These are phyloP conservation scores for Drosophila vallismaia DNA, from an alignment of 2,888 invertebrate genomes.

Conservation along the genomic window DNA sequence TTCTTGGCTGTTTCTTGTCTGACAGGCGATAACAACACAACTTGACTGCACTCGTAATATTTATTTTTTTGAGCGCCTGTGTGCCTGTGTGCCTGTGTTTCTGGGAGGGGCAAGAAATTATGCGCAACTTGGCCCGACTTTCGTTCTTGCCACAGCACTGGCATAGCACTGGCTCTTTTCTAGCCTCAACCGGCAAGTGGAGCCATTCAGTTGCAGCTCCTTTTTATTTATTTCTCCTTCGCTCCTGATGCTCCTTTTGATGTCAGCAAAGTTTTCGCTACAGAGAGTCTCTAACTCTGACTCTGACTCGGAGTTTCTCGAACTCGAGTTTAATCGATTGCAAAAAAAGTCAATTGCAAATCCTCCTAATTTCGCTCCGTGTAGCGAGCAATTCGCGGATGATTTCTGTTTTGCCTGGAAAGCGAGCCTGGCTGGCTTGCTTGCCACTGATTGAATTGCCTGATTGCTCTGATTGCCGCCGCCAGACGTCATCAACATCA, in stretches of 20 bases:
- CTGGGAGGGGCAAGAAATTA: slow-evolving; percentile 47
- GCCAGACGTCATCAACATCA: slow-evolving; percentile 59
- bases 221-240: background rate
- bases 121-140: slow-evolving; percentile 57
- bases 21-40: slow-evolving; percentile 65
- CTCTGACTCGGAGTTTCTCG: background rate
- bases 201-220: slow-evolving; percentile 10
- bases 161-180: slow-evolving; percentile 8
- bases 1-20: slow-evolving; percentile 54
- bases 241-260: slow-evolving; percentile 15
- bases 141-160: background rate
- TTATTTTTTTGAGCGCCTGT: slow-evolving; percentile 10
- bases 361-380: background rate
- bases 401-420: slow-evolving; percentile 9
- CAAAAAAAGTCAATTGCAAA: background rate
- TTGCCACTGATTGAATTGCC: slow-evolving; percentile 70
- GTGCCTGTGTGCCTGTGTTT: slow-evolving; percentile 3
- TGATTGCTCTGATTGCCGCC: slow-evolving; percentile 73
- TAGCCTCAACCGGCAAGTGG: slow-evolving; percentile 6
- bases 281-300: background rate
- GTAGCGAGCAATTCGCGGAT: slow-evolving; percentile 22
- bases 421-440: slow-evolving; percentile 29
- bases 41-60: slow-evolving; percentile 58
- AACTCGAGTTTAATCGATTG: slow-evolving; percentile 1
- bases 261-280: slow-evolving; percentile 25